Percentiles rank a stretch among this genome's conserved stretches.
These are phyloP conservation scores for Sphenopsis melanotis DNA, from an alignment of 2,797 vertebrate genomes.

Conservation along the genomic window DNA sequence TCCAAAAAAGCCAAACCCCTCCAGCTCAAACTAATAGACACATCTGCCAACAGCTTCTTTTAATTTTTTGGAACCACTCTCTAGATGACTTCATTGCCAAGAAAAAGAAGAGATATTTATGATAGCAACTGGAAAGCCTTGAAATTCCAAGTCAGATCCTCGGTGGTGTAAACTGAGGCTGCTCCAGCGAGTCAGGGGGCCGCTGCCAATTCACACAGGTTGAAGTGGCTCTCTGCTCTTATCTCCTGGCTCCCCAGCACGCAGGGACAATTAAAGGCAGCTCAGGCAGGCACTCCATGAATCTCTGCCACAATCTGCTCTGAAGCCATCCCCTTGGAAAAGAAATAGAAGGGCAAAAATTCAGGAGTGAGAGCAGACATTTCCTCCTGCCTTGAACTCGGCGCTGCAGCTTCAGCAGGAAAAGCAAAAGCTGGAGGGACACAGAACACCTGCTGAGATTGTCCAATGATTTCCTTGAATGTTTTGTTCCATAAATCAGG, in stretches of 20 bases:
- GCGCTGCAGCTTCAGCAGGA: neutral
- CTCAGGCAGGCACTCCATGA: neutral
- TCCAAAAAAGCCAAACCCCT: neutral
- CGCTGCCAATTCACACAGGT: conserved; percentile 12
- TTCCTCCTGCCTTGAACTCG: neutral
- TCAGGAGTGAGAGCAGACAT: neutral
- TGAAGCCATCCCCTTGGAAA: neutral
- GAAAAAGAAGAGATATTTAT: conserved; percentile 59
- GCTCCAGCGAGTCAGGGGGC: neutral
- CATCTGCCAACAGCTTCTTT: conserved; percentile 56
- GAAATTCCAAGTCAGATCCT: conserved; percentile 28
- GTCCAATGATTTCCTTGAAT: neutral
- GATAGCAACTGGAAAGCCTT: conserved; percentile 26
- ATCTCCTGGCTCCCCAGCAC: neutral
- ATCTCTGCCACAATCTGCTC: neutral
- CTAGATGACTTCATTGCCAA: conserved; percentile 30
- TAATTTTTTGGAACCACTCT: conserved; percentile 17
- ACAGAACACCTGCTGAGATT: neutral
- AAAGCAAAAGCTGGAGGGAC: neutral
- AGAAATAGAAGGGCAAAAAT: neutral
- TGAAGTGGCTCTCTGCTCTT: neutral
- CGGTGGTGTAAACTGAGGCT: neutral
- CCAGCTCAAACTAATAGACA: conserved; percentile 45
- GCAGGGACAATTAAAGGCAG: neutral
- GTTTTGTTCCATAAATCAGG: neutral